A percentile compares a stretch with the other conserved stretches of the same genome.
phyloP scores from a whole-genome alignment of 2,113 vertebrate species.

The Piliocolobus tephrosceles region DNA sequence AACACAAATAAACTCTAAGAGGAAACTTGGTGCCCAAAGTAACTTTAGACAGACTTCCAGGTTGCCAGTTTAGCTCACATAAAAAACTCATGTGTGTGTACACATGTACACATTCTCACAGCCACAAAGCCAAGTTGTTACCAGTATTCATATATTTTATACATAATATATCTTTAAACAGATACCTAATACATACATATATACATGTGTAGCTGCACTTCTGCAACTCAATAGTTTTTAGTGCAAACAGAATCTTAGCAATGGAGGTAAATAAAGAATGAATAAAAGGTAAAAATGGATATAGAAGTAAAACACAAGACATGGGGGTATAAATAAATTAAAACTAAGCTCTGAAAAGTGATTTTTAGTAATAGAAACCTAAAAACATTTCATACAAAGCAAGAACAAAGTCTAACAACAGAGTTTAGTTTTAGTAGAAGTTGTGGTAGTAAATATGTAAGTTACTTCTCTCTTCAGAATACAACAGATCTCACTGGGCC shows the following conservation, averaged over 20 bases:
- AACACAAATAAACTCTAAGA: slow-evolving; percentile 45
- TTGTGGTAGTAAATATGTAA: not conserved
- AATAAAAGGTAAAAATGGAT: slow-evolving; percentile 20
- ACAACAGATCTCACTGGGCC: not conserved
- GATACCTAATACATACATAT: not conserved
- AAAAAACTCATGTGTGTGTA: slow-evolving; percentile 5
- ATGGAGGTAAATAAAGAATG: not conserved
- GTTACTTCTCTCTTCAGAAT: not conserved
- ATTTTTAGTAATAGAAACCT: not conserved
- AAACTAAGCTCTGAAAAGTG: not conserved
- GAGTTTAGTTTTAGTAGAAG: not conserved
- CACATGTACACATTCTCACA: not conserved
- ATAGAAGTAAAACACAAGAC: not conserved
- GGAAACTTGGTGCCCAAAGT: not conserved
- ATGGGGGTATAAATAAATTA: not conserved
- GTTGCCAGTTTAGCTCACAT: not conserved
- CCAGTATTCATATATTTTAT: not conserved
- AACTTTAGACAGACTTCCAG: slow-evolving; percentile 34
- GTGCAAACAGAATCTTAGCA: slow-evolving; percentile 13
- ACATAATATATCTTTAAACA: not conserved
- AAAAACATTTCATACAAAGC: not conserved
- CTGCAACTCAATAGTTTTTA: not conserved
- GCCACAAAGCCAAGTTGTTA: slow-evolving; percentile 5
- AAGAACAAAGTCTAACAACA: slow-evolving; percentile 27
- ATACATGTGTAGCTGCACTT: not conserved